Conservation (phyloP, 1,140 invertebrate genomes). For the Pseudomyrmex flavicornis region DNA sequence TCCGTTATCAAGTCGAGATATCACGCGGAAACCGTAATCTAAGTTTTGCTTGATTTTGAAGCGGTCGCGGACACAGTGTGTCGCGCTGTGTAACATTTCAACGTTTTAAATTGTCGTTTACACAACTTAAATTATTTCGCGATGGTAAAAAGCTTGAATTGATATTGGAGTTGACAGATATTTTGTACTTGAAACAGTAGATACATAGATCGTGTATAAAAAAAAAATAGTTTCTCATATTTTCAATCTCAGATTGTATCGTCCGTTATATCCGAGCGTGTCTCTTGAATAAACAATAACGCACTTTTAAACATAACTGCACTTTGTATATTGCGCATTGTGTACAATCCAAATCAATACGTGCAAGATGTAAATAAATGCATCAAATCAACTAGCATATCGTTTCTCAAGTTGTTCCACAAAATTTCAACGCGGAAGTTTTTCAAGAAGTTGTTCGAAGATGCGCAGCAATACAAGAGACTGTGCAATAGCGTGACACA, state of each 20-base stretch:
- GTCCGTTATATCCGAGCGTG: no score
- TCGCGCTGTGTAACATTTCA: slow-evolving; percentile 4
- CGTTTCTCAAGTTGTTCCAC: not conserved
- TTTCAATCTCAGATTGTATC: no score
- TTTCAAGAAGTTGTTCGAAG: slow-evolving; percentile 14
- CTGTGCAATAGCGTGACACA: slow-evolving; percentile 16
- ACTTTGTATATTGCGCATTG: no score
- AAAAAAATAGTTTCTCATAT: not conserved
- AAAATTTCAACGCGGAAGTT: not conserved
- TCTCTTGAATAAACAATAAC: no score
- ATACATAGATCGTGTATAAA: not conserved
- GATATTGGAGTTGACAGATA: not conserved
- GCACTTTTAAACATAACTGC: no score
- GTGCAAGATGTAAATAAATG: not conserved
- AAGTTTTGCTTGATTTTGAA: slow-evolving; percentile 26
- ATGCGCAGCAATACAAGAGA: not conserved
- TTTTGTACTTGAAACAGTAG: not conserved
- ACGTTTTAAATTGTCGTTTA: slow-evolving; percentile 11
- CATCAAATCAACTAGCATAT: not conserved
- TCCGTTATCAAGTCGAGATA: not conserved
- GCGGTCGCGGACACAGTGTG: not conserved
- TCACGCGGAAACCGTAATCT: slow-evolving; percentile 26
- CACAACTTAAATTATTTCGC: no score
- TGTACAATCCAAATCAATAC: no score
- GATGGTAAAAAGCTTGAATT: not conserved